These are phyloP conservation scores for Rhadinocentrus ornatus DNA, from an alignment of 2,797 vertebrate genomes.

Conservation along the genomic window DNA sequence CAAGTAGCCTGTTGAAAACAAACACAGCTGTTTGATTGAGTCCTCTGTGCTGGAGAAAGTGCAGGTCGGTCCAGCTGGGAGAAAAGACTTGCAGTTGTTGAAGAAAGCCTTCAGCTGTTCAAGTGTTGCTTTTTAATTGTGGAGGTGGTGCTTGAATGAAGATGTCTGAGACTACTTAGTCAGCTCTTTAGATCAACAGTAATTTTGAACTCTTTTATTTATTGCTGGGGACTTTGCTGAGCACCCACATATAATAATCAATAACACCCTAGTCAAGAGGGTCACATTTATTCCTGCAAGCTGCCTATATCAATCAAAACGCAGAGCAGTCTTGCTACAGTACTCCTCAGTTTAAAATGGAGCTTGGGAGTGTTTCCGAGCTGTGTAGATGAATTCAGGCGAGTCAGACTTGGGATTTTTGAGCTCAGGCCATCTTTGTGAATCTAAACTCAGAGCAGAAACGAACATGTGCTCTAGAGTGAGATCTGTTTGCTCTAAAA, in stretches of 20 bases:
- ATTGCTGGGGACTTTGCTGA: neutral
- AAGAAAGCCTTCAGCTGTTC: neutral
- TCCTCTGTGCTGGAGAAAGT: conserved; percentile 6
- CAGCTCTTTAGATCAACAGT: conserved; percentile 1
- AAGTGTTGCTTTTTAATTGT: conserved; percentile 2
- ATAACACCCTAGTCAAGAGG: neutral
- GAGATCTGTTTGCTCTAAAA: neutral
- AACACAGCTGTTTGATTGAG: conserved; percentile 18
- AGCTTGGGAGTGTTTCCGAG: neutral
- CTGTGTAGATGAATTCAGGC: neutral
- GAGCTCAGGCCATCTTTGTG: neutral
- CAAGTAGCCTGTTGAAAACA: conserved; percentile 52
- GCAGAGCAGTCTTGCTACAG: neutral
- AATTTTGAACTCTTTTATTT: conserved; percentile 8
- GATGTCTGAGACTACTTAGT: neutral
- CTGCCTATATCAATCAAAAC: conserved; percentile 1
- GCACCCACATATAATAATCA: conserved; percentile 4
- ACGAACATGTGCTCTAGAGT: neutral
- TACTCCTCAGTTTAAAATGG: neutral
- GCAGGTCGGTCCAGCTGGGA: conserved; percentile 29
- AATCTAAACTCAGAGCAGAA: neutral
- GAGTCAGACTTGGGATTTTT: conserved; percentile 2
- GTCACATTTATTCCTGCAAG: conserved; percentile 1
- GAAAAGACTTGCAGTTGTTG: neutral
- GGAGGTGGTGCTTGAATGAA: neutral